phyloP scores from a whole-genome alignment of 2,888 invertebrate genomes.

The Metellina segmentata region DNA sequence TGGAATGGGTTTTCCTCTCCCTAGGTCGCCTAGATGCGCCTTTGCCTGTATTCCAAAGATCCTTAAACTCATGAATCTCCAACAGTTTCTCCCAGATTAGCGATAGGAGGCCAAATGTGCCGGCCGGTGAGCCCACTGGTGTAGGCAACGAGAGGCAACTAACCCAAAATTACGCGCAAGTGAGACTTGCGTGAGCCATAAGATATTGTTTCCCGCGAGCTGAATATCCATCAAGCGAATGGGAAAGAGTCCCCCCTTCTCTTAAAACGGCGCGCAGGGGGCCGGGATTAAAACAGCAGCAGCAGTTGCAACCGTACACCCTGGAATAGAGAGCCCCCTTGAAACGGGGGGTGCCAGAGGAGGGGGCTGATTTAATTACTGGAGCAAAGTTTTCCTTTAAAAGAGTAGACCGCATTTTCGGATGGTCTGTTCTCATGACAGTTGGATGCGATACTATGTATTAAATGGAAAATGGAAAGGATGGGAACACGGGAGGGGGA shows the following conservation, averaged over 20 bases:
- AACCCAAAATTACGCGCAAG: constrained; percentile 76
- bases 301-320: constrained; percentile 72
- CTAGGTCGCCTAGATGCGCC: too few relatives aligned
- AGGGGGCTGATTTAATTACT: constrained; percentile 75
- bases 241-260: constrained; percentile 60
- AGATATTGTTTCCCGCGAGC: constrained; percentile 76
- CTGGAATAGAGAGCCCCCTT: constrained; percentile 31
- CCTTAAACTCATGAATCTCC: too few relatives aligned
- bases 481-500: neutral
- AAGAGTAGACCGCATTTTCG: constrained; percentile 73
- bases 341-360: constrained; percentile 40
- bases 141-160: constrained; percentile 75
- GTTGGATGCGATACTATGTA: constrained; percentile 75
- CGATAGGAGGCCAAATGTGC: constrained; percentile 65
- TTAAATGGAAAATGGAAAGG: constrained; percentile 73
- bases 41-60: too few relatives aligned
- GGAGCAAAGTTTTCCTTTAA: constrained; percentile 76
- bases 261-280: constrained; percentile 57
- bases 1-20: too few relatives aligned
- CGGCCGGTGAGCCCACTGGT: constrained; percentile 18
- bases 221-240: constrained; percentile 76
- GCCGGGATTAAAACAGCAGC: constrained; percentile 73
- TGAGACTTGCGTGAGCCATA: constrained; percentile 74
- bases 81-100: neutral
- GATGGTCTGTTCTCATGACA: constrained; percentile 76